Percentiles rank a stretch among this genome's conserved stretches.
These are phyloP conservation scores for Diloba caeruleocephala DNA, from an alignment of 2,888 invertebrate genomes.

Conservation along the genomic window DNA sequence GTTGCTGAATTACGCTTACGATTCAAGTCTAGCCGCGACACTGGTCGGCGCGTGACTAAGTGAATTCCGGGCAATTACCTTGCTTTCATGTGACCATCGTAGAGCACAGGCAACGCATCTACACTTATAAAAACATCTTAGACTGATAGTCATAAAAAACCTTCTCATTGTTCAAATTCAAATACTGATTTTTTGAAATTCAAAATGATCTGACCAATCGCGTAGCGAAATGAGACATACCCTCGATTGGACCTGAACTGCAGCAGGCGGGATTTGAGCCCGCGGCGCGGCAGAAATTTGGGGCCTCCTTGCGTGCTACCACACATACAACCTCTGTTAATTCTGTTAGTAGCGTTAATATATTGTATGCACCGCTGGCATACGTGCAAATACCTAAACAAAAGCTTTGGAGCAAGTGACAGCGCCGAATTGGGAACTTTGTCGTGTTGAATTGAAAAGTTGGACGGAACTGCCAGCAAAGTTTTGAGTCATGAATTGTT, in stretches of 20 bases:
- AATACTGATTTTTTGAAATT: constrained; percentile 1
- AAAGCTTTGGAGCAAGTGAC: constrained; percentile 25
- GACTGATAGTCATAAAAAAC: no score
- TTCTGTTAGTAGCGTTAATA: constrained; percentile 46
- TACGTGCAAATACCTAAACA: constrained; percentile 7
- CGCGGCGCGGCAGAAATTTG: constrained; percentile 96
- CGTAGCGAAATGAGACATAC: constrained; percentile 90
- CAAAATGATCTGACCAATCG: constrained; percentile 78
- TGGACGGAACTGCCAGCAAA: background rate
- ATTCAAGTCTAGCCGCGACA: no score
- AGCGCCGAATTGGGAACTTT: background rate
- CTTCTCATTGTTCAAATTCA: background rate
- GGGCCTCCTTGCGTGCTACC: constrained; percentile 92
- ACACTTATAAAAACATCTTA: no score
- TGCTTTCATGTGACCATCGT: no score
- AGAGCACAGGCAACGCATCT: no score
- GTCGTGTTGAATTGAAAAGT: background rate
- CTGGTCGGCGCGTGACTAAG: no score
- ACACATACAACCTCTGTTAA: constrained; percentile 71
- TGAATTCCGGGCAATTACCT: no score
- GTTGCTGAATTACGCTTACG: no score
- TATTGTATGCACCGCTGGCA: constrained; percentile 10
- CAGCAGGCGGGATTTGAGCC: constrained; percentile 96
- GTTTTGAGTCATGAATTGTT: background rate
- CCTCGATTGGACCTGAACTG: constrained; percentile 97